A percentile compares a stretch with the other conserved stretches of the same genome.
Evolutionary conservation across 1,140 invertebrate species (phyloP).

Genomic region (Aradophagus sp.): DNA sequence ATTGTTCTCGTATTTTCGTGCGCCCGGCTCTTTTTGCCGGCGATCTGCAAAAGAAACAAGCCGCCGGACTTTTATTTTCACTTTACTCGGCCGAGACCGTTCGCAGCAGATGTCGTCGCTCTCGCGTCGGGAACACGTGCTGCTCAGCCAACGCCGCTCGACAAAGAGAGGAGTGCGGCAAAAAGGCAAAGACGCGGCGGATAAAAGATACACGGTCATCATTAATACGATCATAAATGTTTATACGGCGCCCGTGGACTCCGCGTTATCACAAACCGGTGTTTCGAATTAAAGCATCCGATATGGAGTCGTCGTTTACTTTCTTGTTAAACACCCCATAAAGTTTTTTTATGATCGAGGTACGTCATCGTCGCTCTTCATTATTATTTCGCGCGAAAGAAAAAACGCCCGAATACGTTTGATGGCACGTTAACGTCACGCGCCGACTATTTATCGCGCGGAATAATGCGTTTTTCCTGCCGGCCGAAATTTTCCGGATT

Average conservation of each 20-base stretch:
- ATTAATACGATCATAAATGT: conserved; percentile 66
- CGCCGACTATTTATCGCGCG: conserved; percentile 15
- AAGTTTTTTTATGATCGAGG: conserved; percentile 26
- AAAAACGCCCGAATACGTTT: conserved; percentile 31
- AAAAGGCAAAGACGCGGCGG: conserved; percentile 26
- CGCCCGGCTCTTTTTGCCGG: too few species aligned
- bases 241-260: conserved; percentile 60
- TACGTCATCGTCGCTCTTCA: conserved; percentile 34
- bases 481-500: conserved; percentile 1
- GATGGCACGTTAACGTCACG: conserved; percentile 23
- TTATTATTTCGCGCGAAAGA: conserved; percentile 28
- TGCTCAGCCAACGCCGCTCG: conserved; percentile 40
- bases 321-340: conserved; percentile 32
- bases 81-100: conserved; percentile 53
- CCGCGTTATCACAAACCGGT: conserved; percentile 56
- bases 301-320: conserved; percentile 25
- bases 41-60: conserved; percentile 36
- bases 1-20: too few species aligned
- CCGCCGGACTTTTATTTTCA: conserved; percentile 42
- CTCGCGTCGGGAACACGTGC: conserved; percentile 61
- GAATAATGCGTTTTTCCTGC: conserved; percentile 22
- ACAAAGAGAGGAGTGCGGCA: conserved; percentile 40
- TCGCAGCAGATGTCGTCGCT: conserved; percentile 59
- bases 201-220: conserved; percentile 50
- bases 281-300: conserved; percentile 50